A percentile compares a stretch with the other conserved stretches of the same genome.
phyloP scores from a whole-genome alignment of 1,140 invertebrate species.

The Caenorhabditis tropicalis region DNA sequence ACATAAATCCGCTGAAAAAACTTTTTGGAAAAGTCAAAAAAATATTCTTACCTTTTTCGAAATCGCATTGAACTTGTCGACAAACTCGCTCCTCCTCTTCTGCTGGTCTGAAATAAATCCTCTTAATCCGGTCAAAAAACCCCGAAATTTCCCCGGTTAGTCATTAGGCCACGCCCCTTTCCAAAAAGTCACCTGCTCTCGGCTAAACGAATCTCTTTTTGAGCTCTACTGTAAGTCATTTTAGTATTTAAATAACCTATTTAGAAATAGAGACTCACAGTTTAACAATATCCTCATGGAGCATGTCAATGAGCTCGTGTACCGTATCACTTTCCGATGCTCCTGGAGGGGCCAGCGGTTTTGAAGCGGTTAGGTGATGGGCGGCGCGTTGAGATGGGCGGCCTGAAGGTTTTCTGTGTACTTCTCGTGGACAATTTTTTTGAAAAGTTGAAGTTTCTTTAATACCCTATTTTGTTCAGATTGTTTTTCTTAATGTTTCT shows the following conservation, averaged over 20 bases:
- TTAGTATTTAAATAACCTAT: neutral
- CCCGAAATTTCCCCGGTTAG: neutral
- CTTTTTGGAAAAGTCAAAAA: neutral
- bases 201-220: constrained; percentile 1
- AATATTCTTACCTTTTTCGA: constrained; percentile 5
- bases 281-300: neutral
- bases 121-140: neutral
- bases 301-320: constrained; percentile 14
- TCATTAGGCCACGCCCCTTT: neutral
- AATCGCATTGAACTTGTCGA: neutral
- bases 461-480: no score
- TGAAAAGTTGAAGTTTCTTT: neutral
- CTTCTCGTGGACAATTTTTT: no score
- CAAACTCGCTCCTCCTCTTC: neutral
- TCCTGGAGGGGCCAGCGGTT: neutral
- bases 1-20: neutral
- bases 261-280: neutral
- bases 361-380: neutral
- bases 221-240: constrained; percentile 13
- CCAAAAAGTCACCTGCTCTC: constrained; percentile 26
- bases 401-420: neutral
- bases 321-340: neutral
- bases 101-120: neutral
- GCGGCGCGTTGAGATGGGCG: neutral
- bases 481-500: no score